Conservation (phyloP, 2,797 vertebrate genomes). For the Alcedo quadribrachys region DNA sequence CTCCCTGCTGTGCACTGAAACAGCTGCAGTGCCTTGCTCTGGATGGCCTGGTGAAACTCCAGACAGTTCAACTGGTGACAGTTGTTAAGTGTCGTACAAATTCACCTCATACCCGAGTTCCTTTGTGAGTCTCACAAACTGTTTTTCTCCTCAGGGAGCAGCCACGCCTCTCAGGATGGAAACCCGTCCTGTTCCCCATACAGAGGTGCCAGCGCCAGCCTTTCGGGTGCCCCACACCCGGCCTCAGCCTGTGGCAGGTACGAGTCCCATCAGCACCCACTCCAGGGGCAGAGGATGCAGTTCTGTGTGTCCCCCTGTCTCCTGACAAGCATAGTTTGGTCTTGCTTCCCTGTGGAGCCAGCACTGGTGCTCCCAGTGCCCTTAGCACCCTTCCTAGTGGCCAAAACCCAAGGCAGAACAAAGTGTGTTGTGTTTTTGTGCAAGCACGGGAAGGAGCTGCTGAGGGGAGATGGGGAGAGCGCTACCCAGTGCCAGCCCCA, state of each 20-base stretch:
- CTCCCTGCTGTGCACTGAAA: neutral
- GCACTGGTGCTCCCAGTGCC: fast-evolving
- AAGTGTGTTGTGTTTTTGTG: neutral
- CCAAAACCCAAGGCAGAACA: neutral
- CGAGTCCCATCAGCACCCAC: neutral
- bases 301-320: neutral
- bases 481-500: fast-evolving
- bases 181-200: slow-evolving; percentile 38
- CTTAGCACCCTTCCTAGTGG: neutral
- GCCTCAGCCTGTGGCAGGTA: slow-evolving; percentile 69
- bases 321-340: fast-evolving
- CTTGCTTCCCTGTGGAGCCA: neutral
- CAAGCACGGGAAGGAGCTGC: no score
- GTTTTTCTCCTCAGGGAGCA: slow-evolving; percentile 74
- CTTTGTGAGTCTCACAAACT: neutral
- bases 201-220: slow-evolving; percentile 23
- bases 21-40: neutral
- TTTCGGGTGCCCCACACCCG: neutral
- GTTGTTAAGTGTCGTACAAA: neutral
- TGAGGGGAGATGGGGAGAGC: neutral
- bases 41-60: neutral
- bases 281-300: no score
- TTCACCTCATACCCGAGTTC: fast-evolving
- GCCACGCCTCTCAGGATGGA: slow-evolving; percentile 74
- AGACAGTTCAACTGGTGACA: neutral